Evolutionary conservation across 2,113 vertebrate genomes (phyloP).

Genomic region (Centropus bengalensis): DNA sequence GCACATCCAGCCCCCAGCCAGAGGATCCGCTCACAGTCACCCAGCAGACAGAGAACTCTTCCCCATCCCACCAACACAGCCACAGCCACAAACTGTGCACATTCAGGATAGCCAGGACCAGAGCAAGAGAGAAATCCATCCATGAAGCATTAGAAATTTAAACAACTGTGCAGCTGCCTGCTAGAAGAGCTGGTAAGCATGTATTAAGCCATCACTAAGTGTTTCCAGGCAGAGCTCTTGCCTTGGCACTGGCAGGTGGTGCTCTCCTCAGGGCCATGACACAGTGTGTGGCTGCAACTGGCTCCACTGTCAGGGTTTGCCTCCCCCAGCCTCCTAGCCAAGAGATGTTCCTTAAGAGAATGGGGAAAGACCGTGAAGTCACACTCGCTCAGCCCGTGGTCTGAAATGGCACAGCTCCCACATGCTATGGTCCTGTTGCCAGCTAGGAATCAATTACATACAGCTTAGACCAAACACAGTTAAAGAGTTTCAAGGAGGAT

Average conservation of each 20-base stretch:
- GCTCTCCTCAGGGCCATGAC: background rate
- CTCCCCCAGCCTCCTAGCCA: background rate
- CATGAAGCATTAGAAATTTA: background rate
- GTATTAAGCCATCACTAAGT: background rate
- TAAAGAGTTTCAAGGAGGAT: background rate
- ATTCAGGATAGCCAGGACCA: background rate
- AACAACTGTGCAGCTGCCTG: background rate
- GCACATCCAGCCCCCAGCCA: rapidly evolving
- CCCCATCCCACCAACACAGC: background rate
- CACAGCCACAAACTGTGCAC: rapidly evolving
- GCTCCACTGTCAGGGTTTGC: rapidly evolving
- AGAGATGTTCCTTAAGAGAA: background rate
- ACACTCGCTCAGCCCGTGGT: background rate
- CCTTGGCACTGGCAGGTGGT: background rate
- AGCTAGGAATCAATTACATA: background rate
- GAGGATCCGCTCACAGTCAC: background rate
- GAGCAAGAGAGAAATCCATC: background rate
- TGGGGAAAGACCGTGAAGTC: background rate
- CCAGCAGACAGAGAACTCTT: background rate
- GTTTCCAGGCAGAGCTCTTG: background rate
- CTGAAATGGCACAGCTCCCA: background rate
- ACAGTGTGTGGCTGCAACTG: rapidly evolving
- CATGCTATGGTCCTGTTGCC: rapidly evolving
- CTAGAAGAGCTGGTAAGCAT: background rate
- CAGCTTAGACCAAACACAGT: background rate